Conservation (phyloP, 2,888 invertebrate genomes). For the Isotomurus palustris region DNA sequence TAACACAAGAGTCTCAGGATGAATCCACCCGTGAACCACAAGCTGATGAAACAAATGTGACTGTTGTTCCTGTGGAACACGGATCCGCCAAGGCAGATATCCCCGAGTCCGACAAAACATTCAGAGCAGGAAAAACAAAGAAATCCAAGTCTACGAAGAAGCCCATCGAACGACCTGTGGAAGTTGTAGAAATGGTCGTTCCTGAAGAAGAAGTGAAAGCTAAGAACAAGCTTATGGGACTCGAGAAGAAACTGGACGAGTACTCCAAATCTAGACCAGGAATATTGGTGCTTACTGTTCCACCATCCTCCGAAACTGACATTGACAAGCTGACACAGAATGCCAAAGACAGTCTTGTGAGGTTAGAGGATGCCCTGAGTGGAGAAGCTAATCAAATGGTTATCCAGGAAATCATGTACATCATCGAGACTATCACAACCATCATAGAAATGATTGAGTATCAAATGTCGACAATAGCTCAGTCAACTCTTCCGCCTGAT, state of each 20-base stretch:
- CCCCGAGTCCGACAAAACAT: not conserved
- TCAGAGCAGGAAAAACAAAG: not conserved
- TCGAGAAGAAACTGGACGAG: not conserved
- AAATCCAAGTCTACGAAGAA: not conserved
- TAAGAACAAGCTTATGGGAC: not conserved
- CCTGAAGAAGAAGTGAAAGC: not conserved
- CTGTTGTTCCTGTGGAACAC: slow-evolving; percentile 22
- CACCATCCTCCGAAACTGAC: not conserved
- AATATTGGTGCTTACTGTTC: not conserved
- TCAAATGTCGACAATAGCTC: not conserved
- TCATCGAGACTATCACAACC: not conserved
- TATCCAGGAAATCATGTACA: not conserved
- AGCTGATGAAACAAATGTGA: slow-evolving; percentile 21
- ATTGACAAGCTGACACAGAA: not conserved
- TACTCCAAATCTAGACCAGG: not conserved
- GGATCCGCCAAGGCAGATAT: too few species aligned
- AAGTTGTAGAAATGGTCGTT: not conserved
- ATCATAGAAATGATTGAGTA: not conserved
- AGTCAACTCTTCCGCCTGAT: not conserved
- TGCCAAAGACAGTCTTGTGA: not conserved
- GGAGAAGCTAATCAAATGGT: not conserved
- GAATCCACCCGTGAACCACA: slow-evolving; percentile 1
- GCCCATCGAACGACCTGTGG: not conserved
- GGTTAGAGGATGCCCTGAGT: not conserved
- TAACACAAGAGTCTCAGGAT: slow-evolving; percentile 22